Base-by-base conservation (phyloP, 2,113 vertebrate genomes). In the Redunca redunca region DNA sequence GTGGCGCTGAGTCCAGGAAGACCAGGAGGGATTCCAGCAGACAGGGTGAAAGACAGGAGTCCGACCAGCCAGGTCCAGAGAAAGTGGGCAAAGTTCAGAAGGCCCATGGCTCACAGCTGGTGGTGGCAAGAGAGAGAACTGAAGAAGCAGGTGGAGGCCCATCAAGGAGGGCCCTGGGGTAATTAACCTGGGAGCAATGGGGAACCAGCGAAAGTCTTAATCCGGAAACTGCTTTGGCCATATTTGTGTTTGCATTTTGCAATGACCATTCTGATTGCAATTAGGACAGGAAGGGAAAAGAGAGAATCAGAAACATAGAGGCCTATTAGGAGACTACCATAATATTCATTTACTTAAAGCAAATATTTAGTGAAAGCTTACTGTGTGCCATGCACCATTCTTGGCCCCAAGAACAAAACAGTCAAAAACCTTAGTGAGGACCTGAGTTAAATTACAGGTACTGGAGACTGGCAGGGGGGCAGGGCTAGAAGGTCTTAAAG, bases 21-120 rank as follows among this genome's bases (percentile, higher is more conserved):
- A 60, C 2, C 10, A 36, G n/a, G 25, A 40, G 3, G 11, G 28
- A 11, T 84, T 40, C n/a, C 15, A 53, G 60, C 6, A 57, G 57
- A 80, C 23, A 33, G 26, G 21, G 3, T 1, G 4, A 46, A 7
- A 23, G 28, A 2, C 1, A 0, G 26, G 25, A n/a, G 26, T 40
- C n/a, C 28, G 12, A 46, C 60, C 36, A 25, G 52, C 36, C 1
- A 1, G 60, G 6, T 40, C 64, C 53, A 53, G 25, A 85, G 62
- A n/a, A 50, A 30, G 17, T 12, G 13, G 28, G 13, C 19, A 9
- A 10, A 57, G 57, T 40, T 91, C 83, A 30, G 26, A n/a, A 67
- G 14, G 23, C 26, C 62, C 17, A 0, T 40, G n/a, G 43, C 23
- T 6, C 50, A 2, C 36, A 52, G 40, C 11, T 9, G 40, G 16